A percentile compares a stretch with the other conserved stretches of the same genome.
Evolutionary conservation across 2,888 invertebrate species (phyloP).

Genomic region (Herminia tarsipennalis): DNA sequence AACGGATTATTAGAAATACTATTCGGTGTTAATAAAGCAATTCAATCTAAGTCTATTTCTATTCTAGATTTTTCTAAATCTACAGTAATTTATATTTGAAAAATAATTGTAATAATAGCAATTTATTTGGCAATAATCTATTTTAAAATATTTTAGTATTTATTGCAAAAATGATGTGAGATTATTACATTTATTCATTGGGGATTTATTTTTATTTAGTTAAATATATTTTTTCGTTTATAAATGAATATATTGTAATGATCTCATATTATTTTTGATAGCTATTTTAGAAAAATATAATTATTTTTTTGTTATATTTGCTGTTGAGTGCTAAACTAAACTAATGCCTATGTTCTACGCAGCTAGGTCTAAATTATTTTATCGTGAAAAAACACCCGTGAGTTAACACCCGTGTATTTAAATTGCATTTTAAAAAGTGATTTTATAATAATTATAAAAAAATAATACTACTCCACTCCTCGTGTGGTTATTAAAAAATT

Average conservation of each 20-base stretch:
- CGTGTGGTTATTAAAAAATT: conserved; percentile 32
- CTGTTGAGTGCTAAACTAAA: conserved; percentile 33
- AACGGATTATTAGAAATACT: conserved; percentile 3
- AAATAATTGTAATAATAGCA: too few relatives aligned
- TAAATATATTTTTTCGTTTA: too few relatives aligned
- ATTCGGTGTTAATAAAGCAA: conserved; percentile 17
- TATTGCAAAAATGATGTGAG: too few relatives aligned
- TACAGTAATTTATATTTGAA: conserved; percentile 6
- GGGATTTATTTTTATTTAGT: too few relatives aligned
- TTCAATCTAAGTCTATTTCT: conserved; percentile 19
- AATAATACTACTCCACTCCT: conserved; percentile 35
- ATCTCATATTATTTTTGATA: conserved; percentile 6
- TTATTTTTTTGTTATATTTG: background rate
- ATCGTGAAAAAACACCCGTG: conserved; percentile 25
- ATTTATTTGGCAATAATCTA: too few relatives aligned
- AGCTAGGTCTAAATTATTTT: conserved; percentile 38
- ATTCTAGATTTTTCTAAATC: conserved; percentile 25
- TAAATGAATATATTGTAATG: background rate
- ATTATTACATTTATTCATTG: too few relatives aligned
- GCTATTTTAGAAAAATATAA: background rate
- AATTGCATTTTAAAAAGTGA: conserved; percentile 3
- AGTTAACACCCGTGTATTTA: too few relatives aligned
- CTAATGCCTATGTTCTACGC: conserved; percentile 38
- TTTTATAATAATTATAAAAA: conserved; percentile 6
- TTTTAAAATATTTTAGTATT: too few relatives aligned